Base-by-base conservation (phyloP, 2,888 invertebrate genomes). In the Hesperia comma region DNA sequence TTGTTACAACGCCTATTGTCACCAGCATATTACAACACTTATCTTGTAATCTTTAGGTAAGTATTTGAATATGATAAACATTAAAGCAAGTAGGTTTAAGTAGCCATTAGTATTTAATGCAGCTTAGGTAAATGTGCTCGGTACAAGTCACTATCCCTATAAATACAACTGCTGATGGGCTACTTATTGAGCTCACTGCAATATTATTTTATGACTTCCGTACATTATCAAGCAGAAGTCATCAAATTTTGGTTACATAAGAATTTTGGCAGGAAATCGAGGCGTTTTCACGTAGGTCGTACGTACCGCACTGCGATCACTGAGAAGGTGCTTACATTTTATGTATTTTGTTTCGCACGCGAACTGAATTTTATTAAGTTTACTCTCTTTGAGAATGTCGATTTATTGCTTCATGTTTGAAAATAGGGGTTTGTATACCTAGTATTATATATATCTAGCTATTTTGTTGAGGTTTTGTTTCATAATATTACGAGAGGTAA, bases 291-390 rank as follows among this genome's bases (percentile, higher is more conserved):
- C 63, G 57, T 57, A 46, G 33, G 21, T 26, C 51, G 33, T 60
- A 41, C 26, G 43, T 32, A 54, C 66, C 66, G 60, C 60, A 60
- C 33, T 66, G 60, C 66, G 66, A 60, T 66, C 60, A 66, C 66
- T 46, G 43, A 64, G 58, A 66, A 66, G 54, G 60, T 66, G 66
- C 66, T 66, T 66, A 66, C 66, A 66, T 60, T 66, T 66, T 66
- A 66, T 66, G 66, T 66, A 66, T 66, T 58, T 66, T 66, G 64
- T 60, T 60, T 58, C 58, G 64, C 66, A 66, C 66, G 66, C 66
- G 46, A 66, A 60, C 66, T 54, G 66, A 66, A 66, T 64, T 64
- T 60, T 46, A 49, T 46, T 33, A 40, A 51, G 26, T 43, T 33
- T 19, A 33, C 32, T 49, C 12, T 49, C 14, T 53, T 53, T 33